Percentiles rank a stretch among this genome's conserved stretches.
These are phyloP conservation scores for Aleadryas rufinucha DNA, from an alignment of 2,113 vertebrate species.

Conservation along the genomic window DNA sequence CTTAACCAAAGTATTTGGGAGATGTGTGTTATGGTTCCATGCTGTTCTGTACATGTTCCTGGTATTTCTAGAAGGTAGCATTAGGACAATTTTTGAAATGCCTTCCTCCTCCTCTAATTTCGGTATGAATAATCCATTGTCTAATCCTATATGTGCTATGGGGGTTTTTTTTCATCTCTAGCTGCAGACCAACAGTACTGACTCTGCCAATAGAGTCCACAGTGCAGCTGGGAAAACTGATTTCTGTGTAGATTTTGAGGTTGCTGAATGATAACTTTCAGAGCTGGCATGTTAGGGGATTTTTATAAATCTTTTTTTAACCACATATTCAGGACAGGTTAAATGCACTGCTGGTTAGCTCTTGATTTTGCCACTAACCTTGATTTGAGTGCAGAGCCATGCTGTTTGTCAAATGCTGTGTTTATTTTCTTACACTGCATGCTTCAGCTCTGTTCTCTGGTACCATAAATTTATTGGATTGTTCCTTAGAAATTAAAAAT, in stretches of 20 bases:
- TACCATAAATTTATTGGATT: neutral
- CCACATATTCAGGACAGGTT: neutral
- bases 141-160: neutral
- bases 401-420: neutral
- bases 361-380: neutral
- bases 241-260: neutral
- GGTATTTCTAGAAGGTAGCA: neutral
- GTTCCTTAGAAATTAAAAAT: neutral
- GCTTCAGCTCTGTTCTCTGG: neutral
- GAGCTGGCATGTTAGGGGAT: neutral
- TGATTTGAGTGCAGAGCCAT: neutral
- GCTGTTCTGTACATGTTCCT: accelerated
- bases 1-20: neutral
- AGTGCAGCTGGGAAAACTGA: neutral
- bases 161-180: neutral
- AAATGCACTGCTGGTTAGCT: neutral
- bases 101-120: neutral
- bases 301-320: neutral
- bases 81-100: neutral
- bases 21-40: accelerated
- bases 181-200: neutral
- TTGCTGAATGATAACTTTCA: neutral
- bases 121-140: neutral
- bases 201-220: neutral
- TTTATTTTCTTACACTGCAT: neutral